Conservation (phyloP, 2,797 vertebrate genomes). For the Malurus leucopterus region DNA sequence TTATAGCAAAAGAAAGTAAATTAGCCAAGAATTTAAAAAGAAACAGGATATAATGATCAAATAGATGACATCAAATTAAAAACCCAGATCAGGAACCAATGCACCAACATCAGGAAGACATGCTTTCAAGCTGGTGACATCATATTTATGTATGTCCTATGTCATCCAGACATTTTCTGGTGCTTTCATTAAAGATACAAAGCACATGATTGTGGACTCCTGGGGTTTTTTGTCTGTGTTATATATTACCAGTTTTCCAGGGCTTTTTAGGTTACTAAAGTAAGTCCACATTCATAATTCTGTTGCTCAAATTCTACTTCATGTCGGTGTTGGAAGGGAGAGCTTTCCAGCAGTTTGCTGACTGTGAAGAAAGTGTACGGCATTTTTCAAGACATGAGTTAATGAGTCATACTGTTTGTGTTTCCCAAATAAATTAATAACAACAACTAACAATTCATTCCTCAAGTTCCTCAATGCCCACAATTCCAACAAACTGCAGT, state of each 20-base stretch:
- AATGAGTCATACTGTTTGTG: slow-evolving; percentile 46
- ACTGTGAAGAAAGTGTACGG: not conserved
- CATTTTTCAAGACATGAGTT: slow-evolving; percentile 38
- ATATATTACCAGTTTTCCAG: not conserved
- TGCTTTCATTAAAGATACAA: not conserved
- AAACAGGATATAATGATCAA: slow-evolving; percentile 44
- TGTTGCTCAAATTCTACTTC: not conserved
- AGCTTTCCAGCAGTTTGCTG: not conserved
- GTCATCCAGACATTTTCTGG: not conserved
- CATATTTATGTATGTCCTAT: not conserved
- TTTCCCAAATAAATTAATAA: slow-evolving; percentile 63
- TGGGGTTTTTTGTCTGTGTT: not conserved
- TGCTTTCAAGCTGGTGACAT: slow-evolving; percentile 4
- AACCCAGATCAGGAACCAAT: not conserved
- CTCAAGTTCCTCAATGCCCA: slow-evolving; percentile 41
- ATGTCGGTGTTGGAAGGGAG: not conserved
- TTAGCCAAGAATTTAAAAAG: slow-evolving; percentile 47
- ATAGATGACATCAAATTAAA: slow-evolving; percentile 46
- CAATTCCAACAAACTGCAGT: not conserved
- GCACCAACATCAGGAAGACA: not conserved
- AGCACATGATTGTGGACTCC: not conserved
- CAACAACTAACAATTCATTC: slow-evolving; percentile 60
- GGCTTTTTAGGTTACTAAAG: not conserved
- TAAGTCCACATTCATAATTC: not conserved
- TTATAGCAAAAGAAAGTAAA: slow-evolving; percentile 47